These are phyloP conservation scores for Ornithoptera alexandrae DNA, from an alignment of 2,888 invertebrate genomes.

Conservation along the genomic window DNA sequence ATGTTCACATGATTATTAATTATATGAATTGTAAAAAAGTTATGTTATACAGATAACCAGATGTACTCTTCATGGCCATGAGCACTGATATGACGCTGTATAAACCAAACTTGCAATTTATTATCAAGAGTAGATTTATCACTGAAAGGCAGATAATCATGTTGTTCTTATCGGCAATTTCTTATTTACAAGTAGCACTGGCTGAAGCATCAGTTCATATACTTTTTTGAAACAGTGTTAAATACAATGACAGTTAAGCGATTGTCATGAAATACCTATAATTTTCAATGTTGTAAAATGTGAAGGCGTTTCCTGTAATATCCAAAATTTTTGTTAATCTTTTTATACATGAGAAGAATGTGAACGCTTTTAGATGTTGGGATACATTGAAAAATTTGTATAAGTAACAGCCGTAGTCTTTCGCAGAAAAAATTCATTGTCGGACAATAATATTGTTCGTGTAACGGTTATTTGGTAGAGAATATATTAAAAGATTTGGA, in stretches of 20 bases:
- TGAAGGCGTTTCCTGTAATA: slow-evolving; percentile 18
- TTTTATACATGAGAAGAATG: not conserved
- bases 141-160: too few relatives aligned
- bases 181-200: not conserved
- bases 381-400: not conserved
- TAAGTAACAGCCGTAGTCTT: not conserved
- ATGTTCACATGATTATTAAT: too few relatives aligned
- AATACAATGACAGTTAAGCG: not conserved
- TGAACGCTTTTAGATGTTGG: not conserved
- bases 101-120: too few relatives aligned
- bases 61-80: too few relatives aligned
- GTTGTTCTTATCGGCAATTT: not conserved
- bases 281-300: slow-evolving; percentile 19
- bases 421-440: not conserved
- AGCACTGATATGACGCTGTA: too few relatives aligned
- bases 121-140: too few relatives aligned
- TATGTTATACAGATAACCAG: too few relatives aligned
- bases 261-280: slow-evolving; percentile 15
- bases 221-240: not conserved
- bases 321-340: slow-evolving; percentile 2
- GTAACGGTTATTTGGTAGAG: not conserved
- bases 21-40: too few relatives aligned
- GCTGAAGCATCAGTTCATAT: not conserved
- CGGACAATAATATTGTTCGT: not conserved
- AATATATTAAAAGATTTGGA: not conserved